phyloP scores from a whole-genome alignment of 2,888 invertebrate species.

The Volucella bombylans region DNA sequence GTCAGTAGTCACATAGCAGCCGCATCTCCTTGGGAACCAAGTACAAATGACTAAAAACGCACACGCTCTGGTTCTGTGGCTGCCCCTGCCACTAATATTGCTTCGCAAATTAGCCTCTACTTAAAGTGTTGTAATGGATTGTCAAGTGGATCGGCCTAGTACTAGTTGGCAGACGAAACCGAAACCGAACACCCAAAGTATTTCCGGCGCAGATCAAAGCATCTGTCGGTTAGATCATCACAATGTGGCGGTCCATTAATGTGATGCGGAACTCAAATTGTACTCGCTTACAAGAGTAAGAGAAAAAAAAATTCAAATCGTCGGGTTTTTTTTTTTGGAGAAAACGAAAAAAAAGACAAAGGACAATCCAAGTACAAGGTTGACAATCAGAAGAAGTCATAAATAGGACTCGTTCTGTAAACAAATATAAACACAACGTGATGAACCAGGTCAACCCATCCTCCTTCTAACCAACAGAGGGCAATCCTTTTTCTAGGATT shows the following conservation, averaged over 20 bases:
- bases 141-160: constrained; percentile 71
- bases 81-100: too few relatives aligned
- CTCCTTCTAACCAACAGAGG: not conserved
- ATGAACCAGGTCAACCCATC: constrained; percentile 40
- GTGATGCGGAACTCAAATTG: not conserved
- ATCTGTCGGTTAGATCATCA: constrained; percentile 38
- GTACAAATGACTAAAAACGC: constrained; percentile 55
- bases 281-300: not conserved
- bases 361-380: not conserved
- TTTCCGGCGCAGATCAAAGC: constrained; percentile 63
- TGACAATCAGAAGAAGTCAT: constrained; percentile 17
- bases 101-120: constrained; percentile 71
- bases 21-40: constrained; percentile 65
- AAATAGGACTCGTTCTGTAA: constrained; percentile 53
- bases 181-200: constrained; percentile 68
- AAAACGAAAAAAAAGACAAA: not conserved
- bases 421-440: constrained; percentile 63
- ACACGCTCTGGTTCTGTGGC: constrained; percentile 22
- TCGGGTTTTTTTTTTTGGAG: not conserved
- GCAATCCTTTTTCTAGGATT: constrained; percentile 50
- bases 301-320: not conserved
- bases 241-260: constrained; percentile 42
- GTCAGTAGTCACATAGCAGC: constrained; percentile 6
- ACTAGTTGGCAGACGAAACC: constrained; percentile 66
- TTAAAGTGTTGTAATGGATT: constrained; percentile 71